Base-by-base conservation (phyloP, 2,797 vertebrate species). In the Schizopygopsis pylzovi region DNA sequence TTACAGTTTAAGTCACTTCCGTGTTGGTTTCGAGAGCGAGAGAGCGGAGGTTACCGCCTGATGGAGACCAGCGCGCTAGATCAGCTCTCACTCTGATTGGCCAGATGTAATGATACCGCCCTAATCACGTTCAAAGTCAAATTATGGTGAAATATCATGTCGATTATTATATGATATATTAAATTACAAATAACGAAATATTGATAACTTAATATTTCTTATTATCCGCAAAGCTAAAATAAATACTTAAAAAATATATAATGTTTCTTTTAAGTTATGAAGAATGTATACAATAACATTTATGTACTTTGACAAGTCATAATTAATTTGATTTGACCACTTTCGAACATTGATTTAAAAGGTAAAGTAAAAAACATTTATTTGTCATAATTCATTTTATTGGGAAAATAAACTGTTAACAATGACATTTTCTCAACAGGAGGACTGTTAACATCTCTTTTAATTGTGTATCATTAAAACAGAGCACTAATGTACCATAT, bases 351-450 rank as follows among this genome's bases (percentile, higher is more conserved):
- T 16, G 39, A 10, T 22, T 25, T 59, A 2, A 25, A 43, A 78
- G 22, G 4, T 10, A 28, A n/a, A n/a, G n/a, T n/a, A n/a, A n/a
- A n/a, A n/a, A n/a, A n/a, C n/a, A n/a, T n/a, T n/a, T n/a, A n/a
- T n/a, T n/a, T n/a, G n/a, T 63, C 59, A 43, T 8, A 76, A 76
- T 65, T 82, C 8, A 16, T 63, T 83, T 83, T 83, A 76, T 77
- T 83, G 22, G 45, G 43, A 67, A 77, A 84, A 76, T 63, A 67
- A 47, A 73, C 11, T 59, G 68, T 63, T 49, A 63, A 75, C 56
- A 67, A 41, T 41, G 47, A 11, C 67, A 76, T 37, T 52, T 33
- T 63, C 12, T 65, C 56, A 61, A 59, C 76, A 59, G 37, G 15
- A 81, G 28, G 63, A 81, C 68, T 41, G 12, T 68, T 81, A 81